Conservation (phyloP, 2,113 vertebrate genomes). For the Anolis sagrei region DNA sequence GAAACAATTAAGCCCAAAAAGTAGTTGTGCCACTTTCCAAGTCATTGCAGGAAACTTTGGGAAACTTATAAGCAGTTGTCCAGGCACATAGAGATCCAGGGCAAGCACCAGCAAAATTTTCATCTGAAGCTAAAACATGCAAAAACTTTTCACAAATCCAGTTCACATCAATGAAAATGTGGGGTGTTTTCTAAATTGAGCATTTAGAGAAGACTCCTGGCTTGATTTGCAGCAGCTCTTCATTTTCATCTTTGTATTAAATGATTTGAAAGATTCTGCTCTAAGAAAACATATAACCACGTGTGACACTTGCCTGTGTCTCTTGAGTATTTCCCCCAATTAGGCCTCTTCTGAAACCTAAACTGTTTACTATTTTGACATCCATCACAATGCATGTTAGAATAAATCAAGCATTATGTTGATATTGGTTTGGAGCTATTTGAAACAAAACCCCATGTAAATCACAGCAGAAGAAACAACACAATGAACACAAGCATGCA, state of each 20-base stretch:
- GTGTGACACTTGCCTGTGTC: not conserved
- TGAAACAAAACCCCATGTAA: slow-evolving; percentile 18
- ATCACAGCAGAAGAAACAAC: slow-evolving; percentile 11
- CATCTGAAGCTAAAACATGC: not conserved
- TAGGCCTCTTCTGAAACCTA: not conserved
- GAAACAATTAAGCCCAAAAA: too few relatives aligned
- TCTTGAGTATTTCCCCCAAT: not conserved
- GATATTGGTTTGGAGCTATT: not conserved
- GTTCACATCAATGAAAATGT: not conserved
- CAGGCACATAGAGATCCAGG: not conserved
- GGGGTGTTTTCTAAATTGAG: slow-evolving; percentile 5
- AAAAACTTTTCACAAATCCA: not conserved
- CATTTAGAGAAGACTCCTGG: not conserved
- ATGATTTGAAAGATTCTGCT: not conserved
- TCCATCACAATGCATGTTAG: slow-evolving; percentile 4
- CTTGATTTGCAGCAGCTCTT: not conserved
- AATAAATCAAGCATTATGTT: not conserved
- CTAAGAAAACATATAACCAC: not conserved
- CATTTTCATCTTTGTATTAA: too few relatives aligned
- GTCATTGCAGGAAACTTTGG: not conserved
- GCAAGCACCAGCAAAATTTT: not conserved
- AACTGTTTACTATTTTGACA: not conserved
- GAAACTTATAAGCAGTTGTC: not conserved
- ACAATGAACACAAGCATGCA: not conserved
- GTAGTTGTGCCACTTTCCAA: too few relatives aligned